Evolutionary conservation across 2,113 vertebrate species (phyloP).

Genomic region (Semicossyphus pulcher): DNA sequence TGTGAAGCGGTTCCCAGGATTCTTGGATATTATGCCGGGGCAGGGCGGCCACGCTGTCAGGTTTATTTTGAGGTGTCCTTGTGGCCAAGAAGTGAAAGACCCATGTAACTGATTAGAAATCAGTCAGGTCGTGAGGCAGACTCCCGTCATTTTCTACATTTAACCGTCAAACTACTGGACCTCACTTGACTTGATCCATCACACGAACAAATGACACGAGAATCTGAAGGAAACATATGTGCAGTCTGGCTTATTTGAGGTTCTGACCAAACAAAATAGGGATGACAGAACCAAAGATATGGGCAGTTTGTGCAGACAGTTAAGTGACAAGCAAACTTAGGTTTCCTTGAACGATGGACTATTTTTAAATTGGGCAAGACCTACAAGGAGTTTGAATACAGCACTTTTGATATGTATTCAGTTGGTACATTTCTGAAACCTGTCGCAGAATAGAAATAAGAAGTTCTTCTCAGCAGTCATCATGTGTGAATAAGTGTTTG

Average conservation of each 20-base stretch:
- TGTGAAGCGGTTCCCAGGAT: constrained; percentile 4
- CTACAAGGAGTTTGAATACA: background rate
- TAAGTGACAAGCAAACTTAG: too few relatives aligned
- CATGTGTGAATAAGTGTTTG: constrained; percentile 8
- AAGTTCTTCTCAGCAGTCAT: background rate
- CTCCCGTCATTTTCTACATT: too few relatives aligned
- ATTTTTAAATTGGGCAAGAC: background rate
- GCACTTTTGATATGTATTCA: background rate
- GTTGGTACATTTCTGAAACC: background rate
- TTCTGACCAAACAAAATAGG: too few relatives aligned
- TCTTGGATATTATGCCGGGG: constrained; percentile 8
- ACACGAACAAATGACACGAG: too few relatives aligned
- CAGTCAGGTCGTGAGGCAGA: too few relatives aligned
- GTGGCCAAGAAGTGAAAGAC: background rate
- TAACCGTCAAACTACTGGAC: too few relatives aligned
- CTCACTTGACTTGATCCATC: too few relatives aligned
- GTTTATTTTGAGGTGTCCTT: constrained; percentile 21
- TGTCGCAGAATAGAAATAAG: background rate
- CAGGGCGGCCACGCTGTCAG: constrained; percentile 3
- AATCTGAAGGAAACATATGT: too few relatives aligned
- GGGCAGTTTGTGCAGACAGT: too few relatives aligned
- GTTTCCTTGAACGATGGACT: too few relatives aligned
- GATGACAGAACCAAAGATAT: too few relatives aligned
- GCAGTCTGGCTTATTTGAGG: too few relatives aligned
- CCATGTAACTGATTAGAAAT: background rate